Conservation (phyloP, 2,888 invertebrate genomes). For the Globia sparganii region DNA sequence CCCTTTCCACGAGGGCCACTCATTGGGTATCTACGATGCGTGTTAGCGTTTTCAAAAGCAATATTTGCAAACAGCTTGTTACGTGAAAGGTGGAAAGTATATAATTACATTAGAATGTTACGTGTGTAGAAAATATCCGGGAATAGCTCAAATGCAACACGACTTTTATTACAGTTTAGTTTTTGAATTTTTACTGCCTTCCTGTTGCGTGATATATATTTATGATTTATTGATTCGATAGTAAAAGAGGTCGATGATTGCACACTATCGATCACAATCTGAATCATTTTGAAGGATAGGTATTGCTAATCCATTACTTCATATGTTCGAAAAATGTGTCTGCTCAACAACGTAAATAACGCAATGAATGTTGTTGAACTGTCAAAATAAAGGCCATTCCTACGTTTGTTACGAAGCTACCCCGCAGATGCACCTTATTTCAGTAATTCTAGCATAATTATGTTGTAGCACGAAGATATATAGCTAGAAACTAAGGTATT, state of each 20-base stretch:
- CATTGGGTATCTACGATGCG: slow-evolving; percentile 7
- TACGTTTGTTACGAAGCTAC: too few species aligned
- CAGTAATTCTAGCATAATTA: background rate
- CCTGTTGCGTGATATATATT: background rate
- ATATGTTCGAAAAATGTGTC: too few species aligned
- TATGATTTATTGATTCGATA: background rate
- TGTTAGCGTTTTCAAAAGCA: slow-evolving; percentile 47
- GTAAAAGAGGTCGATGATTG: background rate
- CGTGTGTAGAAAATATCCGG: slow-evolving; percentile 49
- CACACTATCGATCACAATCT: too few species aligned
- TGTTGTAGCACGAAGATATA: background rate
- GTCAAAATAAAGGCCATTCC: too few species aligned
- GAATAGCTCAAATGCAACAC: slow-evolving; percentile 11
- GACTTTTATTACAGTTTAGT: slow-evolving; percentile 5
- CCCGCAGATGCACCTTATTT: background rate
- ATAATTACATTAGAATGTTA: slow-evolving; percentile 62
- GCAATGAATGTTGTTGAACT: too few species aligned
- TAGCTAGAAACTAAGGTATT: background rate
- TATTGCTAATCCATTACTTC: too few species aligned
- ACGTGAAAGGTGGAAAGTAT: slow-evolving; percentile 69
- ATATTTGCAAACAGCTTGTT: slow-evolving; percentile 60
- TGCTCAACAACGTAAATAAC: too few species aligned
- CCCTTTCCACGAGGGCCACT: slow-evolving; percentile 42
- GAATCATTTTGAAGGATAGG: too few species aligned
- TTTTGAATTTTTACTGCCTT: background rate